These are phyloP conservation scores for Hyles euphorbiae DNA, from an alignment of 1,140 invertebrate genomes.

Conservation along the genomic window DNA sequence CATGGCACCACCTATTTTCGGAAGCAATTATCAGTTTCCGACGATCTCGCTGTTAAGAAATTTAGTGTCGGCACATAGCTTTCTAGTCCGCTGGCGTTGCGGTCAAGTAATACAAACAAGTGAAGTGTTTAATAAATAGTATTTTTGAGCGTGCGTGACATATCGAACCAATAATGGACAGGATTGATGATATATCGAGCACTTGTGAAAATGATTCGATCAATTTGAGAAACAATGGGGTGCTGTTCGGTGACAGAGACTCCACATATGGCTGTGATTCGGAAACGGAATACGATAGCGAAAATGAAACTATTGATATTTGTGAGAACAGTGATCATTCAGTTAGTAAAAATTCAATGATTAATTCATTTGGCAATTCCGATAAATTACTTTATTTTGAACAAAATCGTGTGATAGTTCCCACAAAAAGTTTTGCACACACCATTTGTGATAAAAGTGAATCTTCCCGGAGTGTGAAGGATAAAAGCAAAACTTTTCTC, in stretches of 20 bases:
- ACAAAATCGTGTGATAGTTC: conserved; percentile 27
- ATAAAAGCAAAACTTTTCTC: conserved; percentile 62
- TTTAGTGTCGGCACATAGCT: conserved; percentile 23
- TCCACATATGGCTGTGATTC: conserved; percentile 35
- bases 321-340: conserved; percentile 58
- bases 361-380: conserved; percentile 21
- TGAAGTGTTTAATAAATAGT: not conserved
- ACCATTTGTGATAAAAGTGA: conserved; percentile 34
- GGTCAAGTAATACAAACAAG: not conserved
- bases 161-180: conserved; percentile 33
- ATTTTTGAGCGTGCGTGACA: not conserved
- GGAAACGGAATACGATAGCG: conserved; percentile 60
- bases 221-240: conserved; percentile 27
- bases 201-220: conserved; percentile 50
- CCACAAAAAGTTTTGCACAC: conserved; percentile 29
- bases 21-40: conserved; percentile 62
- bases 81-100: conserved; percentile 8
- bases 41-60: conserved; percentile 28
- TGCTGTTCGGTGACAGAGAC: conserved; percentile 28
- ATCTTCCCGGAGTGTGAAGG: conserved; percentile 28
- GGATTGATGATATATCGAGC: conserved; percentile 53
- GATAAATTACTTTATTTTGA: conserved; percentile 36
- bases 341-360: conserved; percentile 19
- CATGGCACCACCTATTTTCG: conserved; percentile 66
- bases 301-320: conserved; percentile 69